Evolutionary conservation across 2,797 vertebrate genomes (phyloP), one percentile per base, ranked within the genome.

Genomic region (Onychomys leucogaster): DNA sequence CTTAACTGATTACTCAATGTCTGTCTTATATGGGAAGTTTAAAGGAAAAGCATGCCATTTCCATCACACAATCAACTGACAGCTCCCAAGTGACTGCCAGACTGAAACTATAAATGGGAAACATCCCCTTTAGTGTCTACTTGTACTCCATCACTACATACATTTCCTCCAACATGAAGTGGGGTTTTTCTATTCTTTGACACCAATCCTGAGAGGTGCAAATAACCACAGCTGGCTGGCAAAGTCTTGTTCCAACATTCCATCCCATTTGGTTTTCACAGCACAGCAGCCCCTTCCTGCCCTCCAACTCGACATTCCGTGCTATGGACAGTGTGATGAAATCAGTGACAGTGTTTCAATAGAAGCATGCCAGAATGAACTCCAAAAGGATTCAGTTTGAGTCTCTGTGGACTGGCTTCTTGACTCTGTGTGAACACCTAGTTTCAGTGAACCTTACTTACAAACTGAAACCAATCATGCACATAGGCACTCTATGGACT

Each of bases 341-440:
- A 32, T 73, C 61, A 73, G 59, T 4, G 23, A 59, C 29, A 43
- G 32, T 21, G 21, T 89, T 89, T 93, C 86, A 92, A 92, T 6
- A 94, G 69, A 32, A 83, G 73, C 63, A 92, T 32, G 2, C 11
- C 77, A 75, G 81, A 96, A 86, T 17, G n/a, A 77, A 94, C 92
- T 77, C 69, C 63, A 23, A 94, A 88, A 81, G 81, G 32, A 86
- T 55, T 57, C 0, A 4, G 43, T 37, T 55, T 83, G 89, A 86
- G 57, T 49, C 19, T 76, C 71, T 88, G 75, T 29, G 63, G 6
- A 16, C 37, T 90, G 88, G 41, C 6, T 2, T 25, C 8, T 1
- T 21, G 55, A 78, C 69, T 91, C 81, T 83, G 63, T 13, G 49
- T 82, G 78, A 83, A 43, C 75, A 6, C 1, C 57, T 78, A 61